A percentile compares a stretch with the other conserved stretches of the same genome.
Conservation (phyloP, 2,113 vertebrate species). For the Pholis gunnellus region DNA sequence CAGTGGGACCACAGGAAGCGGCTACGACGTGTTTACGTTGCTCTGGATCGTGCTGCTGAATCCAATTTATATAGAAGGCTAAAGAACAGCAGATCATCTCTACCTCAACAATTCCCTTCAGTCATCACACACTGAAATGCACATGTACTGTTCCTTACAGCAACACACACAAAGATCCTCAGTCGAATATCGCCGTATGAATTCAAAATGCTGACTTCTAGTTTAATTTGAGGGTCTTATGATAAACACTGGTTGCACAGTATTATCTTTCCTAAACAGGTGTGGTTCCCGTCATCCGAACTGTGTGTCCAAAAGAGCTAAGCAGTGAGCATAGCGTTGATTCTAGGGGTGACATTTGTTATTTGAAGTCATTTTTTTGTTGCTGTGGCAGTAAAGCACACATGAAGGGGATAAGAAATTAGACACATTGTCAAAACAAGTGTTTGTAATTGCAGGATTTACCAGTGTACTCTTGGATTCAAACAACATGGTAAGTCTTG, state of each 20-base stretch:
- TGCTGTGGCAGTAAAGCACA: neutral
- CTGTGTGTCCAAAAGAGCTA: neutral
- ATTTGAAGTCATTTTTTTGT: constrained; percentile 10
- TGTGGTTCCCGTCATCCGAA: neutral
- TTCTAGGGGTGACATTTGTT: neutral
- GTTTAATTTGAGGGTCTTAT: constrained; percentile 15
- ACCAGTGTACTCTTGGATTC: neutral
- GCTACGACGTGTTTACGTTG: constrained; percentile 58
- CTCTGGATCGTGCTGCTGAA: constrained; percentile 61
- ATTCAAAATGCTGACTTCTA: constrained; percentile 33
- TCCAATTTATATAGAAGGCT: constrained; percentile 68
- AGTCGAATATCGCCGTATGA: neutral
- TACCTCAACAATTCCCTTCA: constrained; percentile 63
- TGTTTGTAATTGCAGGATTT: neutral
- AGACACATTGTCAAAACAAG: neutral
- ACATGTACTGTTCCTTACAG: constrained; percentile 21
- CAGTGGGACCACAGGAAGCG: constrained; percentile 60
- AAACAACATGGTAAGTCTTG: neutral
- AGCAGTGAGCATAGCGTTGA: neutral
- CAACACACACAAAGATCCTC: constrained; percentile 3
- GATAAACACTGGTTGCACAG: neutral
- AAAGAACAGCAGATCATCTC: constrained; percentile 64
- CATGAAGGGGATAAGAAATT: neutral
- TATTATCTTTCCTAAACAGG: neutral
- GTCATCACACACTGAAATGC: constrained; percentile 42